A percentile compares a stretch with the other conserved stretches of the same genome.
Conservation (phyloP, 2,797 vertebrate genomes). For the Eurystomus glaucurus region DNA sequence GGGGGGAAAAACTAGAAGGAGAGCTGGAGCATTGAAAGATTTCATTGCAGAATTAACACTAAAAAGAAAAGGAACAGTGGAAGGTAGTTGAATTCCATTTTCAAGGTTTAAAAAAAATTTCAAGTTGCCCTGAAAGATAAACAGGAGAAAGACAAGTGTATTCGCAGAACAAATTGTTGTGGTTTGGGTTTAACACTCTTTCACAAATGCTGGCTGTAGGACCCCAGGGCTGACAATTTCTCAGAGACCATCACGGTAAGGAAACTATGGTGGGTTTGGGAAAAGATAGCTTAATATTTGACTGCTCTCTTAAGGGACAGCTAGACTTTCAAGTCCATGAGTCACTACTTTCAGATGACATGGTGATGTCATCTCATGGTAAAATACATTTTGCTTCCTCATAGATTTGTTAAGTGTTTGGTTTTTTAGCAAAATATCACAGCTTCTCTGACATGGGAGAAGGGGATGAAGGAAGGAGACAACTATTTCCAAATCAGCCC, state of each 20-base stretch:
- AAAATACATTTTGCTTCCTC: background rate
- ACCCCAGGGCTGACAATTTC: background rate
- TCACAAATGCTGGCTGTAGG: background rate
- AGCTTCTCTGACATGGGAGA: background rate
- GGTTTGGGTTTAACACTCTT: background rate
- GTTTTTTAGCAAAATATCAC: background rate
- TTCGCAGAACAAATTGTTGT: background rate
- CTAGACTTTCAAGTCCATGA: background rate
- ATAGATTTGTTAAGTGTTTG: background rate
- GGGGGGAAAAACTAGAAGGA: background rate
- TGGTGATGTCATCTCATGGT: background rate
- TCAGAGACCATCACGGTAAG: background rate
- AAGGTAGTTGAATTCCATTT: background rate
- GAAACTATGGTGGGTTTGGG: background rate
- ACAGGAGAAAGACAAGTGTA: background rate
- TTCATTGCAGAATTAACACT: constrained; percentile 15
- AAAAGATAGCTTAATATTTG: background rate
- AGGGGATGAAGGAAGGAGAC: background rate
- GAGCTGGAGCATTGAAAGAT: background rate
- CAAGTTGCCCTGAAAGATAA: background rate
- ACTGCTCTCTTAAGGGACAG: background rate
- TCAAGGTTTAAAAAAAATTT: constrained; percentile 2
- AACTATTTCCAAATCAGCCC: background rate
- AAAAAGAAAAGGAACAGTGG: background rate
- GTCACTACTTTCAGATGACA: background rate